Conservation (phyloP, 1,140 invertebrate genomes). For the Magallana ariakensis region DNA sequence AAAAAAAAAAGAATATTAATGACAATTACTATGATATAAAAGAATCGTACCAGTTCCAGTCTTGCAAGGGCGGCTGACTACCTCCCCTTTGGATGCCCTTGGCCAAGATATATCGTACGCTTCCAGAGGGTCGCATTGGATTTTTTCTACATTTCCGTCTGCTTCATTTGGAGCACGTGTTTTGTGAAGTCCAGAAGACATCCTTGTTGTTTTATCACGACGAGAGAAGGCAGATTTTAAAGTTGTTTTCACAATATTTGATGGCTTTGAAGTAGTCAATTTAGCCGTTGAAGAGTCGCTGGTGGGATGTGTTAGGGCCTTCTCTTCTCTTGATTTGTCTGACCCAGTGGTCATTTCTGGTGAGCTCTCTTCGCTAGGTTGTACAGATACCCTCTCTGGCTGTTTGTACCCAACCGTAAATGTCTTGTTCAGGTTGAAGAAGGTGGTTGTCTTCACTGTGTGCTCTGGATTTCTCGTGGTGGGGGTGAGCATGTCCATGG, state of each 20-base stretch:
- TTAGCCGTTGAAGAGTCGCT: neutral
- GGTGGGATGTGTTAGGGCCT: neutral
- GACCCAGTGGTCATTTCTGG: neutral
- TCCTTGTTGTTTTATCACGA: neutral
- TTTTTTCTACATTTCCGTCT: neutral
- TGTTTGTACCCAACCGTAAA: conserved; percentile 43
- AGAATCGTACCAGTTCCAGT: conserved; percentile 30
- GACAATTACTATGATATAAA: neutral
- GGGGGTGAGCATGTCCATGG: neutral
- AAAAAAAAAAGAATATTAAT: neutral
- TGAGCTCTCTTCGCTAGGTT: neutral
- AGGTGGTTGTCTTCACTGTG: neutral
- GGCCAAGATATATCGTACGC: conserved; percentile 53
- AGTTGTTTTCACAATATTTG: conserved; percentile 12
- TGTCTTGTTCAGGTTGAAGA: conserved; percentile 20
- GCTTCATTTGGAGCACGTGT: neutral
- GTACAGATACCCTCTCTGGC: neutral
- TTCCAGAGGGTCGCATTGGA: neutral
- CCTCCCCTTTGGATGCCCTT: conserved; percentile 21
- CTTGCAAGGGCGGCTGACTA: conserved; percentile 18
- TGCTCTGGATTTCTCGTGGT: neutral
- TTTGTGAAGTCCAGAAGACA: neutral
- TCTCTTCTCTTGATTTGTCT: neutral
- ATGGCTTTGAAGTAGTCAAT: neutral
- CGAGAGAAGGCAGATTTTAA: neutral